Evolutionary conservation across 2,797 vertebrate genomes (phyloP), one percentile per base, ranked within the genome.

Genomic region (Pteronotus mesoamericanus): DNA sequence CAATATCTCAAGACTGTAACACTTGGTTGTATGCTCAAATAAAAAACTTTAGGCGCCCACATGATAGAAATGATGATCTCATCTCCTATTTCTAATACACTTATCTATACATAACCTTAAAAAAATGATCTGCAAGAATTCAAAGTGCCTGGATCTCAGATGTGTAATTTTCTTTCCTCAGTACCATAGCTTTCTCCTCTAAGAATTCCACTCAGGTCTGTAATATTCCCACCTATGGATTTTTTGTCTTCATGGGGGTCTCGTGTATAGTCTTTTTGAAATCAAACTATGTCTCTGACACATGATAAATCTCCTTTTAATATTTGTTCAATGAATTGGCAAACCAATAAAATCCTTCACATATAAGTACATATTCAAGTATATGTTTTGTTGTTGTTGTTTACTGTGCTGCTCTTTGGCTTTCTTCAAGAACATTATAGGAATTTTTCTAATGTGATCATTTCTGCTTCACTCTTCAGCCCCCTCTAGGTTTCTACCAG

Each of bases 171-270:
- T 53, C 15, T 51, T 6, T 66, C 37, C 6, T 77, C 16, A 39
- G 0, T 14, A 42, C 39, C 34, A 48, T 3, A 48, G 9, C 1
- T 59, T 53, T 44, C 8, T 2, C 1, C 9, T 1, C 0, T 1
- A 83, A 51, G 19, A 66, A 59, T 34, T 51, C 9, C 93, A 44
- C 2, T 88, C 3, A 37, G 3, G 75, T 89, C 80, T 92, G 18
- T 10, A 21, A 14, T 77, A 6, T 1, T 71, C 2, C 3, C 21
- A 55, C 32, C 6, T 44, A 15, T 32, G n/a, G 21, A 24, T 22
- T 39, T 61, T 61, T 46, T 75, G 7, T 53, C 22, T 10, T 86
- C 37, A n/a, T 39, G 3, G 1, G 1, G 29, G 2, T 53, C 26
- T 94, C 22, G 7, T 64, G 68, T 72, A 34, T 5, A 94, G 1